These are phyloP conservation scores for Zapornia atra DNA, from an alignment of 2,113 vertebrate genomes.

Conservation along the genomic window DNA sequence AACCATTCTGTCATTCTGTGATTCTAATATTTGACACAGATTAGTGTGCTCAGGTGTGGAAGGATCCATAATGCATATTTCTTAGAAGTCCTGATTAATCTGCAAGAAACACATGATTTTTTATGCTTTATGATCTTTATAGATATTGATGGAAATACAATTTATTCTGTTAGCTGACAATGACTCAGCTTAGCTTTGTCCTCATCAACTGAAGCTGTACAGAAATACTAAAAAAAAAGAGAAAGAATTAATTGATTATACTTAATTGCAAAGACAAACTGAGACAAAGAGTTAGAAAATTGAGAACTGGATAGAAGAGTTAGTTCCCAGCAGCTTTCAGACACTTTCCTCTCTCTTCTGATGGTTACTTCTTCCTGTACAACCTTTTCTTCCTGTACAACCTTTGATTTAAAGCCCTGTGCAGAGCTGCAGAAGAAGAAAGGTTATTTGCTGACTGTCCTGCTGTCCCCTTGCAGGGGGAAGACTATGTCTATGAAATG, in stretches of 20 bases:
- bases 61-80: neutral
- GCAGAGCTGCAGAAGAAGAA: neutral
- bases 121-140: neutral
- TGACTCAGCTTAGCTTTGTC: neutral
- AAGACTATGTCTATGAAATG: neutral
- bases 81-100: neutral
- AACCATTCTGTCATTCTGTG: no score
- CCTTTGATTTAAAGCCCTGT: neutral
- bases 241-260: neutral
- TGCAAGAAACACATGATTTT: neutral
- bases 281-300: neutral
- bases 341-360: neutral
- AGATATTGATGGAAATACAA: neutral
- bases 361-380: neutral
- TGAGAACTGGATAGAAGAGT: neutral
- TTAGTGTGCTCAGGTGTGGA: neutral
- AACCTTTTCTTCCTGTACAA: neutral
- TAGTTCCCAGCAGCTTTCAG: neutral
- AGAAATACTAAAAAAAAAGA: neutral
- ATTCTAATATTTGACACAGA: neutral
- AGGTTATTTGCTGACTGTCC: neutral
- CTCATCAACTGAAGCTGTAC: neutral
- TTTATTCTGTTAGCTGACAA: neutral
- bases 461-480: neutral
- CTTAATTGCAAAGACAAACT: neutral